Base-by-base conservation (phyloP, 2,888 invertebrate genomes). In the Adelognathus sp. region DNA sequence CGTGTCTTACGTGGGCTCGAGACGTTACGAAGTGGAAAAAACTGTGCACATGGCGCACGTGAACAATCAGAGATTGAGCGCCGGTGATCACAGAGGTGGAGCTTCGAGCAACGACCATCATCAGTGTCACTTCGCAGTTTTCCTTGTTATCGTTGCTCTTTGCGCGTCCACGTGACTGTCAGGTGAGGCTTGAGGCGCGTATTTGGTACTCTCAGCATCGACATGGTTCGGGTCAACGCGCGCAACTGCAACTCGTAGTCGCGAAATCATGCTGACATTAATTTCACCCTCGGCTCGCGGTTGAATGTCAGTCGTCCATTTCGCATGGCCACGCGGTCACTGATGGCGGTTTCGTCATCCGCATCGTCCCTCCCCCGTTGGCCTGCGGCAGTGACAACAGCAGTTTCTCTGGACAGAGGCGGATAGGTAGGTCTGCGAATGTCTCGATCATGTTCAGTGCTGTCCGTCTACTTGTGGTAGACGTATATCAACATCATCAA, bases 31-130 rank as follows among this genome's bases (percentile, higher is more conserved):
- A 7, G 56, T 76, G 14, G 84, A 84, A 56, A 86, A 82, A 11
- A 76, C 41, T 11, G 84, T 87, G 0, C 82, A 79, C 46, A 82
- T 86, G 80, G 84, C 84, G 1, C 84, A 86, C 67, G 86, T 88
- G 14, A 87, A 88, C 78, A 89, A 88, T 77, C 86, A 88, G 60
- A 84, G 87, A 66, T 82, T 87, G 66, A 88, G 88, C 74, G 85
- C 88, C 7, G 85, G 84, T 31, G 87, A 88, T 71, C 67, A 82
- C 4, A 76, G 84, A 27, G 84, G 81, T 16, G 64, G 56, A 46
- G 80, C 74, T 36, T 64, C 58, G 11, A 67, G 71, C 18, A 7
- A 33, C n/a, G 66, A 31, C 24, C 54, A 21, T 11, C 33, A 21
- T 3, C 63, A 44, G 50, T 31, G 60, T 67, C 36, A 29, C 7